Evolutionary conservation across 2,888 invertebrate species (phyloP).

Genomic region (Pseudoips prasinana): DNA sequence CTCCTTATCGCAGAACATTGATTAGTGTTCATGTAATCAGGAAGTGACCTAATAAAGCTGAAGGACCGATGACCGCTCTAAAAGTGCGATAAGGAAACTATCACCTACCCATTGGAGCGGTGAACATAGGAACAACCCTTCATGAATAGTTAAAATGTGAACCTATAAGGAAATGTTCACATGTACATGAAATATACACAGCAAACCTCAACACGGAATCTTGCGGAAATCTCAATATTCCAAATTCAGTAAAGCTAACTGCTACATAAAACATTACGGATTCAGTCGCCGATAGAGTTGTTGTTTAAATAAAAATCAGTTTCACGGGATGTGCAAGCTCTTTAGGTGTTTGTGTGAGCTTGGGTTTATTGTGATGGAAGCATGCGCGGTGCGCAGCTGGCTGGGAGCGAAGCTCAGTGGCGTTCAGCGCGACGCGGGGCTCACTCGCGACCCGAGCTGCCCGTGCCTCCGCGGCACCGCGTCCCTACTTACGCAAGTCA

Average conservation of each 20-base stretch:
- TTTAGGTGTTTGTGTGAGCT: constrained; percentile 63
- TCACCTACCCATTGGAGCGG: constrained; percentile 54
- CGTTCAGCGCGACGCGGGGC: constrained; percentile 53
- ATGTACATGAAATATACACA: constrained; percentile 22
- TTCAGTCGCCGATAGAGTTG: constrained; percentile 42
- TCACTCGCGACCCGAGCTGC: constrained; percentile 42
- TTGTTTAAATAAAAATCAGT: constrained; percentile 63
- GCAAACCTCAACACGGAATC: constrained; percentile 15
- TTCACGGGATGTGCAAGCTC: constrained; percentile 51
- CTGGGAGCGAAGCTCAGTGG: constrained; percentile 51
- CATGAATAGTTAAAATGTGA: constrained; percentile 66
- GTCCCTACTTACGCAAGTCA: constrained; percentile 70
- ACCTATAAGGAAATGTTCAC: constrained; percentile 42
- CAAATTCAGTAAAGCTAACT: constrained; percentile 30
- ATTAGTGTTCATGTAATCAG: no score
- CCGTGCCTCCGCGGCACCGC: constrained; percentile 20
- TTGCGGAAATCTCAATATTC: constrained; percentile 29
- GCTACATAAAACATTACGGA: constrained; percentile 32
- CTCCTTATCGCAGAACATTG: no score
- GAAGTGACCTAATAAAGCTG: no score
- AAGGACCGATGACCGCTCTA: constrained; percentile 39
- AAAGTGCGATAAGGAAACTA: constrained; percentile 60
- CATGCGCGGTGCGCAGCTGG: constrained; percentile 65
- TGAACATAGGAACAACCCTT: constrained; percentile 52
- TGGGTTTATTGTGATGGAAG: constrained; percentile 62